Evolutionary conservation across 2,888 invertebrate species (phyloP).

Genomic region (Subacronicta megacephala): DNA sequence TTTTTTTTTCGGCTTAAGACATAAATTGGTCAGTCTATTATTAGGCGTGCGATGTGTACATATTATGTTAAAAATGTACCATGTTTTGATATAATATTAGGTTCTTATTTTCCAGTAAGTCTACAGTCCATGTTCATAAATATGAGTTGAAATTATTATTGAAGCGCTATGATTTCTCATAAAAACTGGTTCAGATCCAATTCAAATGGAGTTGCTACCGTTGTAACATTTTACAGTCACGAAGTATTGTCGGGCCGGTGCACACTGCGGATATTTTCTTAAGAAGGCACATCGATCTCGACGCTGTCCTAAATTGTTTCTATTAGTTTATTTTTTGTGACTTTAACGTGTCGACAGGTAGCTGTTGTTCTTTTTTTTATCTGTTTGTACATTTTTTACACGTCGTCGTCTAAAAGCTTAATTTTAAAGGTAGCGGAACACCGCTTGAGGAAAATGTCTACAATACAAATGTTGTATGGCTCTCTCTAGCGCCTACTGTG

Average conservation of each 20-base stretch:
- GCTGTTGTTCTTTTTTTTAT: constrained; percentile 43
- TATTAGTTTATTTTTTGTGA: constrained; percentile 41
- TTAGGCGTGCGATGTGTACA: too few species aligned
- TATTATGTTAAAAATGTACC: too few species aligned
- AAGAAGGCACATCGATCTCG: constrained; percentile 25
- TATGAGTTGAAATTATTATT: not conserved
- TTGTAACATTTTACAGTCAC: constrained; percentile 22
- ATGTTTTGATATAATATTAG: too few species aligned
- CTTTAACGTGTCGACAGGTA: constrained; percentile 36
- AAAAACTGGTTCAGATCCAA: constrained; percentile 18
- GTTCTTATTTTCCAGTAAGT: too few species aligned
- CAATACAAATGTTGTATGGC: constrained; percentile 24
- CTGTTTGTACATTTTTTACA: constrained; percentile 42
- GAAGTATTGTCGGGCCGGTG: constrained; percentile 3
- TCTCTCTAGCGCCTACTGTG: constrained; percentile 23
- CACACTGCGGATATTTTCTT: constrained; percentile 17
- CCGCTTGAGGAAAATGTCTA: constrained; percentile 62
- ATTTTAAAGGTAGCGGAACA: constrained; percentile 50
- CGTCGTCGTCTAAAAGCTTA: constrained; percentile 31
- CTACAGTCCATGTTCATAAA: not conserved
- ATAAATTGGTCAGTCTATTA: too few species aligned
- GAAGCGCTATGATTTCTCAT: not conserved
- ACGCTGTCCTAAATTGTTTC: constrained; percentile 42
- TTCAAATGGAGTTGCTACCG: constrained; percentile 8
- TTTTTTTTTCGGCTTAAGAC: too few species aligned